These are phyloP conservation scores for Xyrichtys novacula DNA, from an alignment of 2,797 vertebrate species.

Conservation along the genomic window DNA sequence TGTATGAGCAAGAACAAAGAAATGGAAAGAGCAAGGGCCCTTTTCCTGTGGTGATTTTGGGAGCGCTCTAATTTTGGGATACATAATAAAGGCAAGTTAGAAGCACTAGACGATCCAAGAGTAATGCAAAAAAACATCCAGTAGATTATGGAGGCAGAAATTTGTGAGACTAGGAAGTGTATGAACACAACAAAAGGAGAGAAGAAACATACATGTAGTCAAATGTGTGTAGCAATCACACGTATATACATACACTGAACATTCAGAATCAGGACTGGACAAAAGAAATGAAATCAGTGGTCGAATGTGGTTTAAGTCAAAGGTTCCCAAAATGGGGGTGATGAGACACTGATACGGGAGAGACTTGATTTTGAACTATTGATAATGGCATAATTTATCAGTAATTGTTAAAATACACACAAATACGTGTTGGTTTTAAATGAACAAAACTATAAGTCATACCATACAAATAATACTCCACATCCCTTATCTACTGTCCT, in stretches of 20 bases:
- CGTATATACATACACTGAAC: conserved; percentile 17
- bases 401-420: too few species aligned
- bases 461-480: too few species aligned
- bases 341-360: too few species aligned
- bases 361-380: too few species aligned
- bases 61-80: conserved; percentile 90
- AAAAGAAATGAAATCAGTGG: background rate
- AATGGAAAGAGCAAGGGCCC: conserved; percentile 83
- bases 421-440: too few species aligned
- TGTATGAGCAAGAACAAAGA: conserved; percentile 87
- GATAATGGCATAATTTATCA: too few species aligned
- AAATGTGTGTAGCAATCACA: conserved; percentile 13
- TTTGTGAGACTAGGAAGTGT: conserved; percentile 51
- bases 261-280: conserved; percentile 1
- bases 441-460: too few species aligned
- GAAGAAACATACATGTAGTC: conserved; percentile 21
- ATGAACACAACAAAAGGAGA: conserved; percentile 62
- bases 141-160: conserved; percentile 66
- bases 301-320: too few species aligned
- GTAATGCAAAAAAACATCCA: conserved; percentile 79
- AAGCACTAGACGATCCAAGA: conserved; percentile 71
- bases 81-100: conserved; percentile 82
- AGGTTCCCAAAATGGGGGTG: too few species aligned
- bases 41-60: conserved; percentile 88
- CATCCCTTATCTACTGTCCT: too few species aligned